Evolutionary conservation across 2,113 vertebrate species (phyloP).

Genomic region (Callospermophilus lateralis): DNA sequence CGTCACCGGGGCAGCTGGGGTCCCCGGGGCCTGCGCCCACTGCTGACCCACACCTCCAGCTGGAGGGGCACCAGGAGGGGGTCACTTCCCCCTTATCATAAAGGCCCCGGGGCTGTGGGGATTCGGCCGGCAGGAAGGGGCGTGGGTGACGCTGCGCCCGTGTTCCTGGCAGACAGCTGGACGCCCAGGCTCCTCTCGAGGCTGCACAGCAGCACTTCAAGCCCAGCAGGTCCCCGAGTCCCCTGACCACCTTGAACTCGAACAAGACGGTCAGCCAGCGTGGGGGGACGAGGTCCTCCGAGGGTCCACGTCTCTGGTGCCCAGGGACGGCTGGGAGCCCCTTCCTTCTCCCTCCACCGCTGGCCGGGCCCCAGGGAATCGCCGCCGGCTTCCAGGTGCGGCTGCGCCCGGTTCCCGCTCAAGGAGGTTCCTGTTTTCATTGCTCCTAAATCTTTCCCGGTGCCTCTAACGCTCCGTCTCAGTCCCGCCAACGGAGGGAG

Average conservation of each 20-base stretch:
- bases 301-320: background rate
- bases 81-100: too few relatives aligned
- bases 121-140: background rate
- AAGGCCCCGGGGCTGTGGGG: background rate
- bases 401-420: background rate
- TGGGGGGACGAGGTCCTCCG: background rate
- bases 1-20: background rate
- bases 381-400: background rate
- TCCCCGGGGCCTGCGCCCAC: background rate
- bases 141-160: background rate
- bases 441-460: conserved; percentile 34
- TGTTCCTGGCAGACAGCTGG: background rate
- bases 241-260: background rate
- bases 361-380: background rate
- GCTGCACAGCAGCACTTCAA: background rate
- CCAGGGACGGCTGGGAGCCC: too few relatives aligned
- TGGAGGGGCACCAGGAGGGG: background rate
- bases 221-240: too few relatives aligned
- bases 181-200: background rate
- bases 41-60: background rate
- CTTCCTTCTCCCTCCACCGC: background rate
- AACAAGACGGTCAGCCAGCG: background rate
- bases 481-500: conserved; percentile 10
- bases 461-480: conserved; percentile 7
- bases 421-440: background rate